Evolutionary conservation across 30 jellyfish, hydroid and myxozoan species (phyloP).

Genomic region (Hydra vulgaris): DNA sequence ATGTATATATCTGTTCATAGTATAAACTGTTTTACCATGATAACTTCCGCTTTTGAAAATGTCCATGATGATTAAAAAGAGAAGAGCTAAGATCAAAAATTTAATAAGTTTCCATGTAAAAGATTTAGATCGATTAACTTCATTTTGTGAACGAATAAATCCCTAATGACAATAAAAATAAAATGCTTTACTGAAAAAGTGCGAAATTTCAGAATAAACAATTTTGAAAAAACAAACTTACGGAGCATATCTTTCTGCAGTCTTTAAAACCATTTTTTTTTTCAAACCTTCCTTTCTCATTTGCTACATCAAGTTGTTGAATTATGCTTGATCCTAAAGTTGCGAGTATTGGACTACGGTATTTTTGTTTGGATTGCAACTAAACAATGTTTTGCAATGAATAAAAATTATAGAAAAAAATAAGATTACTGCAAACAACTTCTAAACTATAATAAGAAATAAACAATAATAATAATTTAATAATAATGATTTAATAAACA

Average conservation of each 20-base stretch:
- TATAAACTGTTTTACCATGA: constrained; percentile 19
- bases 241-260: constrained; percentile 47
- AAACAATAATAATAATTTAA: too few species aligned
- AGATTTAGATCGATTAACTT: constrained; percentile 10
- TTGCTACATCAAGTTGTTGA: constrained; percentile 35
- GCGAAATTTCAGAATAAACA: too few species aligned
- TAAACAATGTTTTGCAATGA: too few species aligned
- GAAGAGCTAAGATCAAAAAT: not conserved
- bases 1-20: not conserved
- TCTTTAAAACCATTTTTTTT: constrained; percentile 65
- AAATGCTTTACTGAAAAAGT: not conserved
- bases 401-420: too few species aligned
- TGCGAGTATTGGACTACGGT: constrained; percentile 27
- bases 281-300: constrained; percentile 48
- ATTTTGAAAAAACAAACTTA: too few species aligned
- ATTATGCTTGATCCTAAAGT: constrained; percentile 25
- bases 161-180: constrained; percentile 8
- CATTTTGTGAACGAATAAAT: constrained; percentile 25
- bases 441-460: too few species aligned
- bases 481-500: too few species aligned
- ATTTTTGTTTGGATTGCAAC: constrained; percentile 24
- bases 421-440: too few species aligned
- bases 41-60: constrained; percentile 31
- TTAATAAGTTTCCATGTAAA: constrained; percentile 27
- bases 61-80: constrained; percentile 31